Evolutionary conservation across 2,888 invertebrate genomes (phyloP).

Genomic region (Pantelozetes paolii): DNA sequence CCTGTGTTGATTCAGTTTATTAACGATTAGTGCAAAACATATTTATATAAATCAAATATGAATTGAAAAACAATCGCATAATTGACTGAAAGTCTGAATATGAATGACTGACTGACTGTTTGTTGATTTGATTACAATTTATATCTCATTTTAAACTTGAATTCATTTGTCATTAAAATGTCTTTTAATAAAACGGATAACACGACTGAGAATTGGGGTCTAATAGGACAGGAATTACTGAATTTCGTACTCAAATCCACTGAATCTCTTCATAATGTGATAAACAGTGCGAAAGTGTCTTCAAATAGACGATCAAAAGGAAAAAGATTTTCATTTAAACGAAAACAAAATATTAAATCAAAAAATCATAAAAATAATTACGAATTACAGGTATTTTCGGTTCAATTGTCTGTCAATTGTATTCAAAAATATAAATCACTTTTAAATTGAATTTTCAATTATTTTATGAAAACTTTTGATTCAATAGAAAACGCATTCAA

Average conservation of each 20-base stretch:
- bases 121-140: neutral
- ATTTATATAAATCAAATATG: neutral
- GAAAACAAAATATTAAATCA: neutral
- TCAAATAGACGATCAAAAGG: neutral
- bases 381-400: neutral
- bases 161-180: neutral
- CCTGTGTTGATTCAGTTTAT: conserved; percentile 12
- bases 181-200: neutral
- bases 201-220: conserved; percentile 12
- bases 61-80: neutral
- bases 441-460: too few species aligned
- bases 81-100: neutral
- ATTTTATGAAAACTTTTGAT: too few species aligned
- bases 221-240: conserved; percentile 16
- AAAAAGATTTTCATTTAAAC: neutral
- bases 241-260: conserved; percentile 15
- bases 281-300: conserved; percentile 8
- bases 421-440: too few species aligned
- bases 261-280: conserved; percentile 36
- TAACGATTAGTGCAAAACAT: neutral
- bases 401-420: neutral
- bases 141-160: neutral
- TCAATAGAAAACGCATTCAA: too few species aligned
- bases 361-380: neutral
- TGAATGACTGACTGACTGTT: neutral